A percentile compares a stretch with the other conserved stretches of the same genome.
phyloP scores from a whole-genome alignment of 1,140 invertebrate species.

The Ctenoplectra terminalis region DNA sequence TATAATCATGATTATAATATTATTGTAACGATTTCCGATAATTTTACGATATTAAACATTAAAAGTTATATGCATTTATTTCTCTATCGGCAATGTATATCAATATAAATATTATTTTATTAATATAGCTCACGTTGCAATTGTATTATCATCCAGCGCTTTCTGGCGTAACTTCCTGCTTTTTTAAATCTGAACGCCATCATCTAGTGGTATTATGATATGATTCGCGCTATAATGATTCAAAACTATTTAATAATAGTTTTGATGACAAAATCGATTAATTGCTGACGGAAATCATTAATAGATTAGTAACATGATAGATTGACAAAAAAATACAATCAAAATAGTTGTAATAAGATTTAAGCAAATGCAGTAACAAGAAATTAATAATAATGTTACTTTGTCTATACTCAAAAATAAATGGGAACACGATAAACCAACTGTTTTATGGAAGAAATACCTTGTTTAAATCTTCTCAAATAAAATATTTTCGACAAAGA shows the following conservation, averaged over 20 bases:
- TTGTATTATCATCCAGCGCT: slow-evolving; percentile 55
- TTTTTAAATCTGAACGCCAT: slow-evolving; percentile 50
- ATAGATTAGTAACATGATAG: background rate
- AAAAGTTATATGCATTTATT: slow-evolving; percentile 58
- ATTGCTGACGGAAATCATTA: slow-evolving; percentile 24
- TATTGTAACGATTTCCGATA: slow-evolving; percentile 35
- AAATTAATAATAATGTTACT: background rate
- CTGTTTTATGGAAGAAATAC: background rate
- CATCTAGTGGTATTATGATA: slow-evolving; percentile 46
- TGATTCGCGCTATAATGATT: slow-evolving; percentile 13
- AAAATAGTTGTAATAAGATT: background rate
- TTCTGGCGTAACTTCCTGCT: slow-evolving; percentile 66
- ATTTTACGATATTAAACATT: slow-evolving; percentile 59
- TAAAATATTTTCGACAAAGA: background rate
- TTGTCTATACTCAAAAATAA: background rate
- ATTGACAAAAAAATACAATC: background rate
- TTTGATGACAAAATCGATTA: background rate
- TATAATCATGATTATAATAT: slow-evolving; percentile 42
- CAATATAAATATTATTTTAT: slow-evolving; percentile 57
- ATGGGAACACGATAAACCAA: background rate
- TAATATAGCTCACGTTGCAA: slow-evolving; percentile 51
- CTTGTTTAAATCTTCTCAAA: background rate
- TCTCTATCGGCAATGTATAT: slow-evolving; percentile 56
- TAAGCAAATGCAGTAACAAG: background rate
- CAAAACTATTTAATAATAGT: slow-evolving; percentile 25